These are phyloP conservation scores for Odontesthes bonariensis DNA, from an alignment of 2,113 vertebrate species.

Conservation along the genomic window DNA sequence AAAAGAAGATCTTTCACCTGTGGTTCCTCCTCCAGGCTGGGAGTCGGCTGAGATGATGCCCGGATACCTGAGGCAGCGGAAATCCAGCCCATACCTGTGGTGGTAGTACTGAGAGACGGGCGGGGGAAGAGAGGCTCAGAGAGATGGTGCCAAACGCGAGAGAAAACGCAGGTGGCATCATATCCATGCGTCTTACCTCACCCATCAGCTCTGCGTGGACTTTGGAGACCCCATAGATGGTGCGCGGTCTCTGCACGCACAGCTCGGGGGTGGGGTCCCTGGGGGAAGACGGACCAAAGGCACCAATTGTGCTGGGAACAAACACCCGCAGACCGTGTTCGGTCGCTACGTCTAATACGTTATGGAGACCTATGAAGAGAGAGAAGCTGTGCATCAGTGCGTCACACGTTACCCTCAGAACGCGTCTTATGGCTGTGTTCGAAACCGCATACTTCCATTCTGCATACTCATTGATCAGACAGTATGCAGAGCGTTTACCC, in stretches of 20 bases:
- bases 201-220: conserved; percentile 95
- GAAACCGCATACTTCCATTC: no score
- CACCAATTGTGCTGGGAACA: conserved; percentile 92
- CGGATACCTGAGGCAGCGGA: conserved; percentile 92
- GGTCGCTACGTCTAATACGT: conserved; percentile 89
- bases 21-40: conserved; percentile 91
- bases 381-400: conserved; percentile 32
- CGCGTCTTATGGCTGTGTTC: no score
- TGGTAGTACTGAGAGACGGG: conserved; percentile 87
- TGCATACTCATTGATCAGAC: no score
- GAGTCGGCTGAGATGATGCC: conserved; percentile 92
- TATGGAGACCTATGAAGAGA: conserved; percentile 86
- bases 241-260: conserved; percentile 91
- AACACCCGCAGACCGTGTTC: conserved; percentile 90
- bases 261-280: conserved; percentile 90
- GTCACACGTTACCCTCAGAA: background rate
- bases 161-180: background rate
- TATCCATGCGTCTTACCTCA: conserved; percentile 81
- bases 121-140: background rate
- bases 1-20: no score
- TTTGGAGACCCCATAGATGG: conserved; percentile 94
- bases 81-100: conserved; percentile 90
- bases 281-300: conserved; percentile 91
- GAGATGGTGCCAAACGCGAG: no score
- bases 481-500: no score